Conservation (phyloP, 2,888 invertebrate genomes). For the Plusia festucae region DNA sequence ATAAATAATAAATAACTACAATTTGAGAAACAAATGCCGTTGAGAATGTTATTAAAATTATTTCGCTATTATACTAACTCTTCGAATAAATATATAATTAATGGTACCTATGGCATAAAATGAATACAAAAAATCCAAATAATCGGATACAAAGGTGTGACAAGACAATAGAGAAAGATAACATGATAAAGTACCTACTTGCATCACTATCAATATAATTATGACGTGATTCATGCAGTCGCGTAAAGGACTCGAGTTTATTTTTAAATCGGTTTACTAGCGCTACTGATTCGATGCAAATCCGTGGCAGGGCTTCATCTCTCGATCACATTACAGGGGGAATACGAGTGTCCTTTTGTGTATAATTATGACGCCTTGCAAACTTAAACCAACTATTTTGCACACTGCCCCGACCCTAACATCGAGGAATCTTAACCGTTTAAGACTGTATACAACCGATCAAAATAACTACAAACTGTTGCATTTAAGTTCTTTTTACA, state of each 20-base stretch:
- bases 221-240: neutral
- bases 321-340: slow-evolving; percentile 2
- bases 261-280: neutral
- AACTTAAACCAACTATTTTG: neutral
- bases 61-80: neutral
- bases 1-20: neutral
- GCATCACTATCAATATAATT: neutral
- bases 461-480: neutral
- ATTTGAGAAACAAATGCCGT: neutral
- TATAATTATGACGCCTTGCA: neutral
- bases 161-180: neutral
- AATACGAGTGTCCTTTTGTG: neutral
- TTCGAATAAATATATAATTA: neutral
- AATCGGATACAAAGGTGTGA: neutral
- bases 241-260: neutral
- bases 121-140: neutral
- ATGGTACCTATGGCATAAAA: neutral
- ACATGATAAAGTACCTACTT: neutral
- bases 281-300: slow-evolving; percentile 6
- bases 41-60: neutral
- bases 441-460: neutral
- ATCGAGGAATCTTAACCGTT: neutral
- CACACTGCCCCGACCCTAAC: slow-evolving; percentile 1
- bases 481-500: slow-evolving; percentile 3
- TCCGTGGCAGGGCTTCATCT: neutral